These are phyloP conservation scores for Lagria hirta DNA, from an alignment of 2,888 invertebrate genomes.

Conservation along the genomic window DNA sequence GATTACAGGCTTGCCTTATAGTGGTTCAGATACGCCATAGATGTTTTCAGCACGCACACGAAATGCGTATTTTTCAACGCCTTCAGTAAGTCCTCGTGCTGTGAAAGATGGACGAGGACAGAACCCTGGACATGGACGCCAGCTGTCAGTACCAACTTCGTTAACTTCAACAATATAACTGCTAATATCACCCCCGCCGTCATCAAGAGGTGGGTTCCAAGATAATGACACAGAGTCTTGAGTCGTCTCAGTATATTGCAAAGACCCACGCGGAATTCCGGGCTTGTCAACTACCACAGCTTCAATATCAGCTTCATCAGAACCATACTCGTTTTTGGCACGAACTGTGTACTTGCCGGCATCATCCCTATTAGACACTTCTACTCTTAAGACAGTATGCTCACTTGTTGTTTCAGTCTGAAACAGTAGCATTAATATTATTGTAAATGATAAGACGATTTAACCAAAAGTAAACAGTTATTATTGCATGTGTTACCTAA, in stretches of 20 bases:
- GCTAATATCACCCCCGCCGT: constrained; percentile 92
- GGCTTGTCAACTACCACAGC: constrained; percentile 93
- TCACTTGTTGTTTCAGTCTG: constrained; percentile 81
- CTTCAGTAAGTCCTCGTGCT: constrained; percentile 91
- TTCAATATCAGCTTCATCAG: constrained; percentile 88
- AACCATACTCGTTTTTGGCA: constrained; percentile 84
- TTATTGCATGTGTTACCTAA: no score
- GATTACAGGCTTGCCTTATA: constrained; percentile 85
- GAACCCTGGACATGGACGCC: constrained; percentile 93
- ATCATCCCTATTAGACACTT: constrained; percentile 83
- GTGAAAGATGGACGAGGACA: constrained; percentile 87
- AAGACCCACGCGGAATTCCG: constrained; percentile 84
- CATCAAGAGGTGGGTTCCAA: constrained; percentile 88
- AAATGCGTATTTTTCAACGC: constrained; percentile 91
- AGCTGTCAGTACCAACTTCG: constrained; percentile 87
- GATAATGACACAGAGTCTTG: constrained; percentile 83
- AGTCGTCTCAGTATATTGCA: constrained; percentile 78
- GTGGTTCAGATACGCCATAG: constrained; percentile 92
- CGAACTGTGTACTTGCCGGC: constrained; percentile 85
- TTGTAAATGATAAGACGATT: no score
- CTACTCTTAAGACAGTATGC: constrained; percentile 79
- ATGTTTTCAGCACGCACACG: constrained; percentile 96
- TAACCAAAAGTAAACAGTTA: no score
- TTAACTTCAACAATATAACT: constrained; percentile 95
- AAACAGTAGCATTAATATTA: no score